Percentiles rank a stretch among this genome's conserved stretches.
phyloP scores from a whole-genome alignment of 1,140 invertebrate species.

The Trypoxylus dichotomus region DNA sequence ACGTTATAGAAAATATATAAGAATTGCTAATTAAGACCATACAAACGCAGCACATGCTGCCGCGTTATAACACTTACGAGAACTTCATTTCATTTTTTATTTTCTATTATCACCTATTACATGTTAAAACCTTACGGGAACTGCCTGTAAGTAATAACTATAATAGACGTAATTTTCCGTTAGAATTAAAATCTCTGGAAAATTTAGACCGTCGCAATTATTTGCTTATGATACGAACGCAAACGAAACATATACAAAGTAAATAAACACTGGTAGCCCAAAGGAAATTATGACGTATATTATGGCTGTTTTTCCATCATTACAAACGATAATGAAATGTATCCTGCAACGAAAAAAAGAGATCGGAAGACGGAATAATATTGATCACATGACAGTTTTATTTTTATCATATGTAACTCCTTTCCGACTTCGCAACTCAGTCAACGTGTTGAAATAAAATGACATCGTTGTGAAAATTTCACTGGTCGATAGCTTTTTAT shows the following conservation, averaged over 20 bases:
- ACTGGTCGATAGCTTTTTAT: constrained; percentile 18
- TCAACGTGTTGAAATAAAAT: background rate
- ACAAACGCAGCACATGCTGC: too few relatives aligned
- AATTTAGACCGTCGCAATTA: too few relatives aligned
- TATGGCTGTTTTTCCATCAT: background rate
- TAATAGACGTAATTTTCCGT: too few relatives aligned
- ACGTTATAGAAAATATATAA: too few relatives aligned
- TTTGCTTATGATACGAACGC: too few relatives aligned
- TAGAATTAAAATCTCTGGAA: too few relatives aligned
- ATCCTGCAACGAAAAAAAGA: background rate
- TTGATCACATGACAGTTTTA: background rate
- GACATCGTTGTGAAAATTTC: constrained; percentile 6
- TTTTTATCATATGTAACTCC: background rate
- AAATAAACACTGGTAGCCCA: background rate
- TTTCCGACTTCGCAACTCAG: background rate
- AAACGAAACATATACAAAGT: background rate
- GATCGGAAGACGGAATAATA: background rate
- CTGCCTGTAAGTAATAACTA: too few relatives aligned
- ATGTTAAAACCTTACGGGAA: too few relatives aligned
- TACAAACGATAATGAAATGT: background rate
- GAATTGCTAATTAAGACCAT: too few relatives aligned
- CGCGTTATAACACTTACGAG: too few relatives aligned
- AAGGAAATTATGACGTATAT: background rate
- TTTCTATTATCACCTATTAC: too few relatives aligned
- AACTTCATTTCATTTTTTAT: too few relatives aligned